Evolutionary conservation across 2,113 vertebrate genomes (phyloP).

Genomic region (Sminthopsis crassicaudata): DNA sequence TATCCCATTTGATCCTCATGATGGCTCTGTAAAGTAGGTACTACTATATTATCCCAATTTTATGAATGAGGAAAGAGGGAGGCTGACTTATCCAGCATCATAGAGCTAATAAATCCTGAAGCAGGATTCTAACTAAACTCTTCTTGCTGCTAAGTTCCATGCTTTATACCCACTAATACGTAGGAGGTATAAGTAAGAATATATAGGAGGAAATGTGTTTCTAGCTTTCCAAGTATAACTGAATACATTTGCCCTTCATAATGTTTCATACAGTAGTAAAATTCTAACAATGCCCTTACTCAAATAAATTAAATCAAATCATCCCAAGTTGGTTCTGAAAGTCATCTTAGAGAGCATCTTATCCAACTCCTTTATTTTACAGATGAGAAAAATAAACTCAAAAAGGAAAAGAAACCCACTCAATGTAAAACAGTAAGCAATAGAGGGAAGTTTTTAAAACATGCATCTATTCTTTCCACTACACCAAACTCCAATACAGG

Average conservation of each 20-base stretch:
- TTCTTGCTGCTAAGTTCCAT: not conserved
- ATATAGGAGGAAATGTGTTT: not conserved
- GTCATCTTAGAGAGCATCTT: not conserved
- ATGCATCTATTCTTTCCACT: not conserved
- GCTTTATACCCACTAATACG: not conserved
- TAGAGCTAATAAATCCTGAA: not conserved
- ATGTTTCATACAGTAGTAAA: not conserved
- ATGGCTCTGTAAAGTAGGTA: not conserved
- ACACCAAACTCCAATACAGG: not conserved
- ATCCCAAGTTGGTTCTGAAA: not conserved
- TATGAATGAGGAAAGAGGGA: not conserved
- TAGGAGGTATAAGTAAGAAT: not conserved
- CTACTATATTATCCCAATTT: not conserved
- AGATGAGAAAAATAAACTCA: not conserved
- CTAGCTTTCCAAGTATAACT: not conserved
- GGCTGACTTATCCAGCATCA: not conserved
- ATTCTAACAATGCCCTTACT: not conserved
- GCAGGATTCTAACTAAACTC: not conserved
- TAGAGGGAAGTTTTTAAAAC: not conserved
- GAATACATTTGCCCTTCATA: not conserved
- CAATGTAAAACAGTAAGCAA: not conserved
- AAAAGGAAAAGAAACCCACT: not conserved
- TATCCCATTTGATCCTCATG: not conserved
- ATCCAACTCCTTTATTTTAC: not conserved
- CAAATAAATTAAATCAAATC: not conserved